Conservation (phyloP, 2,113 vertebrate species). For the Gila orcuttii region DNA sequence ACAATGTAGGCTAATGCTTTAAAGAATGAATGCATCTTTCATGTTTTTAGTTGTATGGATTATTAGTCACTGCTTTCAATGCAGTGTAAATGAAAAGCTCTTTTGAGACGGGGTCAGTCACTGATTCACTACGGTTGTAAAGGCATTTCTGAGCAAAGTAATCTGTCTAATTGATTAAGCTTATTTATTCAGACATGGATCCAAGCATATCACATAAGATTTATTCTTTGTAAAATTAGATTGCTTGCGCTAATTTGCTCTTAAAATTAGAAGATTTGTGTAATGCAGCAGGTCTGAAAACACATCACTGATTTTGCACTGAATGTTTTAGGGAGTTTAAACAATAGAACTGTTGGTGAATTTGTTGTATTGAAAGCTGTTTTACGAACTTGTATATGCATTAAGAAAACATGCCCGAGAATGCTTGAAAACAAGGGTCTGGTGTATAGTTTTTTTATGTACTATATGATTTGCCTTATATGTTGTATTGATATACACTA, state of each 20-base stretch:
- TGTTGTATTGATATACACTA: too few relatives aligned
- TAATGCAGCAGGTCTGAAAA: too few relatives aligned
- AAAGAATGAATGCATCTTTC: not conserved
- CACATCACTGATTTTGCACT: not conserved
- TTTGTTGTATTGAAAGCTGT: too few relatives aligned
- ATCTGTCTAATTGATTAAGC: not conserved
- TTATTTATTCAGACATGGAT: not conserved
- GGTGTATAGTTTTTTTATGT: too few relatives aligned
- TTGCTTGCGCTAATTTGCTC: not conserved
- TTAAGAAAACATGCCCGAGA: too few relatives aligned
- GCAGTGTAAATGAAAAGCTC: not conserved
- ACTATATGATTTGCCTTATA: too few relatives aligned
- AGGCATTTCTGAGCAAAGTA: not conserved
- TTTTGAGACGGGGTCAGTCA: not conserved
- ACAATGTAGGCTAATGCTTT: not conserved
- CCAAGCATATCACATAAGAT: not conserved
- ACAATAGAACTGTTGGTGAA: too few relatives aligned
- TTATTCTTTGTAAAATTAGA: not conserved
- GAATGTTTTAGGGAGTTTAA: too few relatives aligned
- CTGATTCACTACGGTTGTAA: not conserved
- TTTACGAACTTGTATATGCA: too few relatives aligned
- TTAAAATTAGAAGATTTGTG: not conserved
- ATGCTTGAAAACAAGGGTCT: too few relatives aligned
- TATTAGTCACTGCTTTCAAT: conserved; percentile 3
- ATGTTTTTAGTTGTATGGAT: not conserved